A percentile compares a stretch with the other conserved stretches of the same genome.
Evolutionary conservation across 1,140 invertebrate genomes (phyloP).

Genomic region (Ectropis grisescens): DNA sequence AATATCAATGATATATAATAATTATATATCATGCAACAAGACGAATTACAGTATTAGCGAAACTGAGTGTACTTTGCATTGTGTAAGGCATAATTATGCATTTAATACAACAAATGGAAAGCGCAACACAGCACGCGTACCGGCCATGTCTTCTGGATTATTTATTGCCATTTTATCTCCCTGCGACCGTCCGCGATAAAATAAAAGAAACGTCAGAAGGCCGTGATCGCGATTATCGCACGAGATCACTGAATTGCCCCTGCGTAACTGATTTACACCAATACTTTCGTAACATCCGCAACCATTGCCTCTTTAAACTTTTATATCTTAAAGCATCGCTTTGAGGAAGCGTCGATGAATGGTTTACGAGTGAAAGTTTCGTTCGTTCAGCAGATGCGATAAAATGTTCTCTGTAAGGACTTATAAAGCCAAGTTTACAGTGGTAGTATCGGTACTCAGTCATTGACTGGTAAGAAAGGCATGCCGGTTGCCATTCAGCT

Average conservation of each 20-base stretch:
- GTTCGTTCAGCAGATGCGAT: conserved; percentile 12
- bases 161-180: conserved; percentile 62
- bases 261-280: conserved; percentile 14
- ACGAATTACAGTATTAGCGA: no score
- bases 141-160: conserved; percentile 40
- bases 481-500: conserved; percentile 24
- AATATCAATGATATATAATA: no score
- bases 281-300: not conserved
- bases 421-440: conserved; percentile 35
- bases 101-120: conserved; percentile 54
- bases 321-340: no score
- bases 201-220: conserved; percentile 58
- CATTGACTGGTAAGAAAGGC: conserved; percentile 37
- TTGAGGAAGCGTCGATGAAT: no score
- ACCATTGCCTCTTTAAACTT: no score
- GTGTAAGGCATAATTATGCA: conserved; percentile 45
- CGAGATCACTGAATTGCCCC: conserved; percentile 44
- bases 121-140: conserved; percentile 44
- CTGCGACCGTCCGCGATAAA: conserved; percentile 52
- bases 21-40: no score
- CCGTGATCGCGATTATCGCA: conserved; percentile 58
- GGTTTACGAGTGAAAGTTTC: no score
- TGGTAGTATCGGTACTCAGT: conserved; percentile 50
- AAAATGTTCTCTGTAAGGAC: conserved; percentile 45
- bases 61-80: no score